Evolutionary conservation across 2,113 vertebrate species (phyloP).

Genomic region (Budorcas taxicolor): DNA sequence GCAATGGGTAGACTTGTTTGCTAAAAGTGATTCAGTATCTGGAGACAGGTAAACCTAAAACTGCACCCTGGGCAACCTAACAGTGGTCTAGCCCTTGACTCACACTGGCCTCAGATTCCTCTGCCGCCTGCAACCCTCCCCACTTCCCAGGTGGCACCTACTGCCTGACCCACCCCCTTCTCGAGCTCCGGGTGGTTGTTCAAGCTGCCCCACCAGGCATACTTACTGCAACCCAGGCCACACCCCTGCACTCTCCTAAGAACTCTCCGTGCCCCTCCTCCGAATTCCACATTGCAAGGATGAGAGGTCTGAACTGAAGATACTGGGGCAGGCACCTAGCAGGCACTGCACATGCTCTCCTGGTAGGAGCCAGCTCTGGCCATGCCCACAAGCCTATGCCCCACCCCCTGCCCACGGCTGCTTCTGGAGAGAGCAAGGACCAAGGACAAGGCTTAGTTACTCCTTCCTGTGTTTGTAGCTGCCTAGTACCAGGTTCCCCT

Average conservation of each 20-base stretch:
- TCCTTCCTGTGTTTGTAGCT: neutral
- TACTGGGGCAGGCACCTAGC: too few relatives aligned
- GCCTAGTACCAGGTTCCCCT: neutral
- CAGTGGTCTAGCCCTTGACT: fast-evolving
- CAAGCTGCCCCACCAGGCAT: neutral
- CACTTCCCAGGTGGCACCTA: neutral
- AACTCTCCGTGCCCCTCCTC: neutral
- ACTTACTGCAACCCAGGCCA: neutral
- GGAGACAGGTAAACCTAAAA: neutral
- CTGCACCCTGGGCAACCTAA: neutral
- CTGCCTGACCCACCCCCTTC: fast-evolving
- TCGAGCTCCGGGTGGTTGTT: too few relatives aligned
- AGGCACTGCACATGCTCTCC: neutral
- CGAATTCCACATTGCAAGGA: neutral
- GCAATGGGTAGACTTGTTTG: neutral
- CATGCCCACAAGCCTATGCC: neutral
- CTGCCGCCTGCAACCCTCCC: neutral
- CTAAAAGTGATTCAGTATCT: neutral
- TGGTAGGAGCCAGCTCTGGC: neutral
- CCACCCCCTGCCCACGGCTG: neutral
- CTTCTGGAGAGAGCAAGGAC: neutral
- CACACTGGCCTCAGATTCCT: fast-evolving
- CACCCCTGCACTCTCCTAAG: neutral
- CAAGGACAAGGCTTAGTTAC: fast-evolving
- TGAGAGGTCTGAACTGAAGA: neutral